A percentile compares a stretch with the other conserved stretches of the same genome.
Evolutionary conservation across 2,888 invertebrate species (phyloP).

Genomic region (Coremacera marginata): DNA sequence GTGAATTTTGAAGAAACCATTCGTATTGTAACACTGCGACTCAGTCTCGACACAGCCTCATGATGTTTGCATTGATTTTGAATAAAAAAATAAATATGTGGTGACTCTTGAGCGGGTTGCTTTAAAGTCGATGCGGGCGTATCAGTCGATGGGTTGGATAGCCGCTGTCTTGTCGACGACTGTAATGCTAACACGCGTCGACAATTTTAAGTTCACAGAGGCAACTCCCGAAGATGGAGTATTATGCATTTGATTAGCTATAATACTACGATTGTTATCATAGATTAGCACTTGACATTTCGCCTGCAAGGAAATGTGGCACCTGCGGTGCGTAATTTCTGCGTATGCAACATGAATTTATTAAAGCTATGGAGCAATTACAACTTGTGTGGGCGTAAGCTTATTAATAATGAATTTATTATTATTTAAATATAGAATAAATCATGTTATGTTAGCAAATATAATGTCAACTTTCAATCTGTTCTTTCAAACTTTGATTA

Average conservation of each 20-base stretch:
- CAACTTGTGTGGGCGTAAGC: not conserved
- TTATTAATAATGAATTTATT: no score
- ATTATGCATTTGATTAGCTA: conserved; percentile 48
- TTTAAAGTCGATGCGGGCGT: conserved; percentile 29
- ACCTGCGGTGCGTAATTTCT: conserved; percentile 29
- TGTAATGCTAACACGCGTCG: conserved; percentile 42
- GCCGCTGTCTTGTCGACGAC: conserved; percentile 32
- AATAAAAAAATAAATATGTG: conserved; percentile 51
- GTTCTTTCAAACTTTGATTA: no score
- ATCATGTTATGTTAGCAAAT: no score
- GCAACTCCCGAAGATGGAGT: conserved; percentile 3
- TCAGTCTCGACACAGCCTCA: conserved; percentile 39
- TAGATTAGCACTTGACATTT: conserved; percentile 47
- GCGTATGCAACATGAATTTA: conserved; percentile 28
- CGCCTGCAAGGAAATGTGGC: not conserved
- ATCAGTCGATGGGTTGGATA: not conserved
- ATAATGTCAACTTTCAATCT: no score
- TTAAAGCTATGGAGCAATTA: not conserved
- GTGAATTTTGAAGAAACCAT: not conserved
- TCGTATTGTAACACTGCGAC: conserved; percentile 37
- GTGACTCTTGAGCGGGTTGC: conserved; percentile 49
- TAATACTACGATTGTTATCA: conserved; percentile 50
- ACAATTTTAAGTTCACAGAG: conserved; percentile 39
- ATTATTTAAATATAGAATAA: no score
- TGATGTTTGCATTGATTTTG: conserved; percentile 48